These are phyloP conservation scores for Drosophila ercepeae DNA, from an alignment of 1,140 invertebrate species.

Conservation along the genomic window DNA sequence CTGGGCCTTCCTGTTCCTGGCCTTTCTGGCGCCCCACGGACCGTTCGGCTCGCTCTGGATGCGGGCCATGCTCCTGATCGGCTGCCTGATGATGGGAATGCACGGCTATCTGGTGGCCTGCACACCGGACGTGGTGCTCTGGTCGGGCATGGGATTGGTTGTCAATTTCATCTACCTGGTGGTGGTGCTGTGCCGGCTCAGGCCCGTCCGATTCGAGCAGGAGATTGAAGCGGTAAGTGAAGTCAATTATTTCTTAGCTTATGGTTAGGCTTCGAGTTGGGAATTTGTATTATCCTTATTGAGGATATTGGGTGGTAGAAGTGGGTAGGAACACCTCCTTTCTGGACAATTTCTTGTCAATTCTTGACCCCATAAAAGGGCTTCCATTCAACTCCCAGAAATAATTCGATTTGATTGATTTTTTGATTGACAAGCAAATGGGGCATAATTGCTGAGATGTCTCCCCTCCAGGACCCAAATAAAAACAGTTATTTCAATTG, in stretches of 20 bases:
- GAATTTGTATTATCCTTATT: no score
- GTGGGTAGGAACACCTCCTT: neutral
- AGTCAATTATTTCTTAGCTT: neutral
- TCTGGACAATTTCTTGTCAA: neutral
- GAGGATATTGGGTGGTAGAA: no score
- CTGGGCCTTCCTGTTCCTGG: slow-evolving; percentile 92
- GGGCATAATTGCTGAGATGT: neutral
- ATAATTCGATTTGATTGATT: neutral
- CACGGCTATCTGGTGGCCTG: slow-evolving; percentile 94
- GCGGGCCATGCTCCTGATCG: slow-evolving; percentile 90
- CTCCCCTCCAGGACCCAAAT: no score
- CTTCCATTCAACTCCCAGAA: neutral
- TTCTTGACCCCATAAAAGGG: no score
- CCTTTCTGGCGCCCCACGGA: slow-evolving; percentile 91
- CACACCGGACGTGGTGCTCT: slow-evolving; percentile 92
- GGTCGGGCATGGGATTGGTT: slow-evolving; percentile 92
- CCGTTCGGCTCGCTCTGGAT: slow-evolving; percentile 92
- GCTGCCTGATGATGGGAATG: slow-evolving; percentile 90
- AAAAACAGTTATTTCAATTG: slow-evolving; percentile 7
- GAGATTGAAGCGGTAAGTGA: slow-evolving; percentile 92
- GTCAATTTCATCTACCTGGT: slow-evolving; percentile 93
- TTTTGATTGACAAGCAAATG: slow-evolving; percentile 8
- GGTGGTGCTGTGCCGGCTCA: slow-evolving; percentile 91
- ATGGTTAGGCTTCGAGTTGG: no score
- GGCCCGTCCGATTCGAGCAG: slow-evolving; percentile 92